phyloP scores from a whole-genome alignment of 2,797 vertebrate genomes.

The Epinephelus coioides region DNA sequence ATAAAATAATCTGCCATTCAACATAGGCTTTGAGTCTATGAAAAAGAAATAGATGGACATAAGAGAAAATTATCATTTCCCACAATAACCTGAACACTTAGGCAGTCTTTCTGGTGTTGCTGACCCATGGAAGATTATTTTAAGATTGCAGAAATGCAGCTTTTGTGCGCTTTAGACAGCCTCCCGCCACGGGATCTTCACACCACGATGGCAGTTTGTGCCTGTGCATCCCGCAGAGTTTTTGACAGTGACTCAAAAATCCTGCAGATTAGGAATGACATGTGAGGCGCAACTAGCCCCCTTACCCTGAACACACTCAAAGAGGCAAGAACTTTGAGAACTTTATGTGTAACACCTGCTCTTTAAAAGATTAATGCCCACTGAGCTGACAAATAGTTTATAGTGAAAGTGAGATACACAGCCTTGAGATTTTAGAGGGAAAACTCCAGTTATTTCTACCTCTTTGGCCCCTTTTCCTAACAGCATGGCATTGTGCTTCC shows the following conservation, averaged over 20 bases:
- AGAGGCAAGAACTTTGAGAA: conserved; percentile 7
- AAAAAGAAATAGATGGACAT: conserved; percentile 39
- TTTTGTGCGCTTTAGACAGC: conserved; percentile 51
- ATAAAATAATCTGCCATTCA: conserved; percentile 61
- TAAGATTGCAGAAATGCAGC: conserved; percentile 31
- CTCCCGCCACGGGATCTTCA: conserved; percentile 35
- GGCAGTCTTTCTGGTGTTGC: conserved; percentile 14
- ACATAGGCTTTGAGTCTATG: conserved; percentile 18
- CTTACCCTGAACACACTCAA: conserved; percentile 21
- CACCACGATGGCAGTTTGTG: conserved; percentile 8
- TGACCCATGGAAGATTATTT: conserved; percentile 54
- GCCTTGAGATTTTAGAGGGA: conserved; percentile 27
- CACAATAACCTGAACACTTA: conserved; percentile 26
- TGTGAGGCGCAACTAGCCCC: conserved; percentile 23
- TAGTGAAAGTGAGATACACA: conserved; percentile 28
- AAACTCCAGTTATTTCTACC: conserved; percentile 56
- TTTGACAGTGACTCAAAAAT: conserved; percentile 52
- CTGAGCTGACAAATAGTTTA: conserved; percentile 55
- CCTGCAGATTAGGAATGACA: conserved; percentile 47
- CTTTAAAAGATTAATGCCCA: conserved; percentile 48
- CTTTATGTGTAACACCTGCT: conserved; percentile 73
- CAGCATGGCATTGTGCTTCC: conserved; percentile 66
- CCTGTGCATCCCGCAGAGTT: conserved; percentile 45
- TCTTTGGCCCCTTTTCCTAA: conserved; percentile 52
- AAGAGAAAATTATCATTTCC: conserved; percentile 56